Percentiles rank a stretch among this genome's conserved stretches.
Conservation (phyloP, 2,888 invertebrate species). For the Oxyscelio sp. region DNA sequence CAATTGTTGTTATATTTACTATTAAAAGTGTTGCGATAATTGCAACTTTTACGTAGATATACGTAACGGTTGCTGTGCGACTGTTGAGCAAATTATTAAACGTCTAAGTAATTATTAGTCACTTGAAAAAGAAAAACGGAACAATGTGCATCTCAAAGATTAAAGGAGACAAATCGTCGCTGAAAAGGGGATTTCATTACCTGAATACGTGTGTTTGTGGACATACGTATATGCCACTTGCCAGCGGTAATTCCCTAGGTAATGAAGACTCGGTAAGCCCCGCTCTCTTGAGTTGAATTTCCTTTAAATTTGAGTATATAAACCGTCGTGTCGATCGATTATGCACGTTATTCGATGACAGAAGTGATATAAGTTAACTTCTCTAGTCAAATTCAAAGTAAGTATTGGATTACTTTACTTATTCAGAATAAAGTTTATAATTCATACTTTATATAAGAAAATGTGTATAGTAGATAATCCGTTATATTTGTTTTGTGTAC, state of each 20-base stretch:
- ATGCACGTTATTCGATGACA: slow-evolving; percentile 31
- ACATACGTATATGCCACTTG: not conserved
- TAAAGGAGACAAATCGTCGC: slow-evolving; percentile 35
- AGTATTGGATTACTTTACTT: not conserved
- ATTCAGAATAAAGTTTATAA: too few species aligned
- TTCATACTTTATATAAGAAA: too few species aligned
- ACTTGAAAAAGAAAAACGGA: slow-evolving; percentile 4
- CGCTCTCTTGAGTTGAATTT: slow-evolving; percentile 33
- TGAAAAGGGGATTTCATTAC: slow-evolving; percentile 45
- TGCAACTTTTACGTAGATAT: not conserved
- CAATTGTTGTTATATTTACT: too few species aligned
- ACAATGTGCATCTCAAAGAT: slow-evolving; percentile 33
- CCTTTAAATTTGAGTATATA: slow-evolving; percentile 67
- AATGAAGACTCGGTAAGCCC: slow-evolving; percentile 61
- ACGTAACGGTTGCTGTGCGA: too few species aligned
- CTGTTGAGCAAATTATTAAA: slow-evolving; percentile 10
- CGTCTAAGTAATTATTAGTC: slow-evolving; percentile 38
- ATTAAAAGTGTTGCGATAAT: not conserved
- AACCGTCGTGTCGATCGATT: slow-evolving; percentile 27
- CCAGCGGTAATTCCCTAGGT: slow-evolving; percentile 58
- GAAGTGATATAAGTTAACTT: slow-evolving; percentile 21
- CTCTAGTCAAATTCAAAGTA: slow-evolving; percentile 35
- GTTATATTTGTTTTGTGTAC: too few species aligned
- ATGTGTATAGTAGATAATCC: too few species aligned
- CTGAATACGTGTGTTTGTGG: slow-evolving; percentile 8